Conservation (phyloP, 2,113 vertebrate genomes). For the Rhegmatorhina hoffmannsi region DNA sequence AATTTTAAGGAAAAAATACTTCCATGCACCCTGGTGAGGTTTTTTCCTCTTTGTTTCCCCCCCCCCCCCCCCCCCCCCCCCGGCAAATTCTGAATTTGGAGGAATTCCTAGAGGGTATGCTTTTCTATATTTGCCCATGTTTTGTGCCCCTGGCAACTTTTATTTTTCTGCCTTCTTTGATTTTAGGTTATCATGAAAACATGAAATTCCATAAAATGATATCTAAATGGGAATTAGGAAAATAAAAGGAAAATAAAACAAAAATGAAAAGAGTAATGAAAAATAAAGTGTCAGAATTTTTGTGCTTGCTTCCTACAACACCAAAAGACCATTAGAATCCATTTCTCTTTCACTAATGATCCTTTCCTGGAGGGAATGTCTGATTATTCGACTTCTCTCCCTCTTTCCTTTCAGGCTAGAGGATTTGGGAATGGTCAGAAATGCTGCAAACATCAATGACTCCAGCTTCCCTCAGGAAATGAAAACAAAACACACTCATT, state of each 20-base stretch:
- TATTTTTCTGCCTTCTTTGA: background rate
- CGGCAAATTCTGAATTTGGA: background rate
- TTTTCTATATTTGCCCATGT: background rate
- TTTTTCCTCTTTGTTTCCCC: background rate
- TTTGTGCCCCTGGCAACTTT: background rate
- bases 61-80: fast-evolving
- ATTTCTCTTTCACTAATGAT: background rate
- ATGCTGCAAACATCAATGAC: background rate
- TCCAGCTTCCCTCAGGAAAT: background rate
- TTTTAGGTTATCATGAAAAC: background rate
- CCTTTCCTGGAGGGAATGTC: background rate
- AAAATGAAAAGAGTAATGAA: background rate
- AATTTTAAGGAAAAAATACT: background rate
- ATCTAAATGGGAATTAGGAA: background rate
- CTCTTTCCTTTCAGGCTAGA: background rate
- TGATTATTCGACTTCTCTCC: background rate
- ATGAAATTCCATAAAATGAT: background rate
- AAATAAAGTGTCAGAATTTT: background rate
- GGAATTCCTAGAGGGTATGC: background rate
- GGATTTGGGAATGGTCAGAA: background rate
- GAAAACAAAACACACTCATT: constrained; percentile 30
- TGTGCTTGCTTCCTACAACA: background rate
- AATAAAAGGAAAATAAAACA: background rate
- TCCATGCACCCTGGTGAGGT: background rate
- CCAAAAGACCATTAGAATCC: fast-evolving